These are phyloP conservation scores for Minunthozetes semirufus DNA, from an alignment of 2,888 invertebrate species.

Conservation along the genomic window DNA sequence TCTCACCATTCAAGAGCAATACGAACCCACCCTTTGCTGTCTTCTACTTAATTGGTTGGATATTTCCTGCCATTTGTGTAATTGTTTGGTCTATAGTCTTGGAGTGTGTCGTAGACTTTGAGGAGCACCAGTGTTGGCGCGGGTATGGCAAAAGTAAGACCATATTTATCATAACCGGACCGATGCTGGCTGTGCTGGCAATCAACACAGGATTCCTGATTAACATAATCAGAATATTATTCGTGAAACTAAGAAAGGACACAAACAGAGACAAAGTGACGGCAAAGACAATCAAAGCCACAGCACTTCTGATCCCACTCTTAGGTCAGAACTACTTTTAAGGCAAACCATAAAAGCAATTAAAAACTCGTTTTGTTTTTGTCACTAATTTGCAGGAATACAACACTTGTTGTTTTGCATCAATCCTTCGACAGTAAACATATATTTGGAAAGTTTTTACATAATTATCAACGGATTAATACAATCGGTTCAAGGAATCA, in stretches of 20 bases:
- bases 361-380: neutral
- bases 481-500: constrained; percentile 47
- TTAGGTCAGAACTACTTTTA: constrained; percentile 47
- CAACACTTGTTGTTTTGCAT: constrained; percentile 53
- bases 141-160: constrained; percentile 40
- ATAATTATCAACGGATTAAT: constrained; percentile 52
- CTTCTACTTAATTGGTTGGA: constrained; percentile 35
- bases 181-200: constrained; percentile 40
- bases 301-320: constrained; percentile 54
- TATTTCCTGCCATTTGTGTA: constrained; percentile 39
- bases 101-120: constrained; percentile 19
- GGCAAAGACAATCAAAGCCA: constrained; percentile 51
- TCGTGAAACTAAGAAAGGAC: constrained; percentile 40
- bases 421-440: constrained; percentile 47
- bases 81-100: constrained; percentile 37
- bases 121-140: constrained; percentile 38
- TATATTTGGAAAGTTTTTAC: constrained; percentile 48
- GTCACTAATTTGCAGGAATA: constrained; percentile 42
- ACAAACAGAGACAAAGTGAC: constrained; percentile 38
- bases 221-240: constrained; percentile 41
- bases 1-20: constrained; percentile 34
- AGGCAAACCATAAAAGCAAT: neutral
- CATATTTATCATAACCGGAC: constrained; percentile 41
- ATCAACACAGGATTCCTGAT: constrained; percentile 41
- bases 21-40: neutral